phyloP scores from a whole-genome alignment of 2,113 vertebrate genomes.

The Puffinus mauretanicus region DNA sequence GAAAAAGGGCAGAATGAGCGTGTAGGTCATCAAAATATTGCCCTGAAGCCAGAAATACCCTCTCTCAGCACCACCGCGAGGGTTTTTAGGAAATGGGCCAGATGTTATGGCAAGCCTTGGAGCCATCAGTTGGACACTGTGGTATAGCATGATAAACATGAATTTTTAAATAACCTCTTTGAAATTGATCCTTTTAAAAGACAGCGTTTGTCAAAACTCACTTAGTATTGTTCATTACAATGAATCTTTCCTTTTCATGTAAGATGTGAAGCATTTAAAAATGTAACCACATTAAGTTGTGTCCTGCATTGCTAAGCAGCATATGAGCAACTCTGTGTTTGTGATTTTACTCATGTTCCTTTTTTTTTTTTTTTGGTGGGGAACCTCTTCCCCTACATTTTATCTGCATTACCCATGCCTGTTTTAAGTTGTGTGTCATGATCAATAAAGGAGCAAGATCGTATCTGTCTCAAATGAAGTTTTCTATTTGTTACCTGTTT shows the following conservation, averaged over 20 bases:
- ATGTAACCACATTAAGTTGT: not conserved
- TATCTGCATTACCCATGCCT: not conserved
- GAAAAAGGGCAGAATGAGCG: not conserved
- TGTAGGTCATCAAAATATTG: not conserved
- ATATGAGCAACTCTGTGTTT: not conserved
- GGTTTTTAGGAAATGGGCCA: not conserved
- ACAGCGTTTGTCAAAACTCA: not conserved
- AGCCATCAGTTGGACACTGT: not conserved
- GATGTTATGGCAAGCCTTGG: not conserved
- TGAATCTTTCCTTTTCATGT: not conserved
- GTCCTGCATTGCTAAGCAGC: not conserved
- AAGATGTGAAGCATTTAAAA: not conserved
- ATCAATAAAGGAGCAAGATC: not conserved
- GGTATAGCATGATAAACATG: not conserved
- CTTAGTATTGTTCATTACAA: not conserved
- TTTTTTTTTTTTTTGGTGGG: not conserved
- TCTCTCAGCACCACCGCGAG: not conserved
- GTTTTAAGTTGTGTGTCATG: not conserved
- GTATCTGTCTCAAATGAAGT: not conserved
- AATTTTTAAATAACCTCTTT: not conserved
- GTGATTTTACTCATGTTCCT: not conserved
- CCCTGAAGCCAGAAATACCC: not conserved
- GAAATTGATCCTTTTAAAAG: not conserved
- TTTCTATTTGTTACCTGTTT: not conserved
- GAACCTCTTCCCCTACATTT: not conserved